Conservation (phyloP, 1,140 invertebrate species). For the Triops longicaudatus region DNA sequence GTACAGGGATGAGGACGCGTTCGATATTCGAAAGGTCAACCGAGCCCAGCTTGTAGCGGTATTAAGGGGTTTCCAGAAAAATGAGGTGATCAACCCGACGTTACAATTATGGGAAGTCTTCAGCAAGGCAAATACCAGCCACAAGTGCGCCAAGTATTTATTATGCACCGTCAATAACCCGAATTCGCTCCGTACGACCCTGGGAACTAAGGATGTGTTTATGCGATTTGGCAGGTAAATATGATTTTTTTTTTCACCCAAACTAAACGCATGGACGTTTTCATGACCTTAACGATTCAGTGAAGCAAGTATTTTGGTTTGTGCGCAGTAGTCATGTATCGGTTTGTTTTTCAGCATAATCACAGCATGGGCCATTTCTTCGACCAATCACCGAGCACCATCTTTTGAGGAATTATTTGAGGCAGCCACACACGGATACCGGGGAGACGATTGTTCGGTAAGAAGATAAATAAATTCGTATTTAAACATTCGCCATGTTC, state of each 20-base stretch:
- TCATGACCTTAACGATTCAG: too few species aligned
- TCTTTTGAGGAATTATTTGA: constrained; percentile 13
- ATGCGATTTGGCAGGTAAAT: constrained; percentile 22
- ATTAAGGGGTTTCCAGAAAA: constrained; percentile 4
- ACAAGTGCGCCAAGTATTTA: constrained; percentile 20
- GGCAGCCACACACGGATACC: background rate
- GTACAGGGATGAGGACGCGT: background rate
- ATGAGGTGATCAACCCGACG: constrained; percentile 22
- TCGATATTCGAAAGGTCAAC: constrained; percentile 17
- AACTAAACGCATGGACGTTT: background rate
- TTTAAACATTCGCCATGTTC: too few species aligned
- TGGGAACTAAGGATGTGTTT: constrained; percentile 19
- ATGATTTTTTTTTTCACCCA: background rate
- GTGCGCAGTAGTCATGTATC: background rate
- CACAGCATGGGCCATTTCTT: constrained; percentile 17
- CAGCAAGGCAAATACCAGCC: background rate
- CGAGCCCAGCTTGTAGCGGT: constrained; percentile 10
- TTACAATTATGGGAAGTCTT: constrained; percentile 17
- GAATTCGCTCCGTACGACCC: background rate
- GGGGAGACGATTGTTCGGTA: constrained; percentile 19
- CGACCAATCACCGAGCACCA: constrained; percentile 12
- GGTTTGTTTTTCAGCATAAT: background rate
- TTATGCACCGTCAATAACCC: constrained; percentile 21
- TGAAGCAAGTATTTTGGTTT: background rate
- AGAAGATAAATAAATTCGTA: background rate